Evolutionary conservation across 2,888 invertebrate genomes (phyloP).

Genomic region (Petrophora chlorosata): DNA sequence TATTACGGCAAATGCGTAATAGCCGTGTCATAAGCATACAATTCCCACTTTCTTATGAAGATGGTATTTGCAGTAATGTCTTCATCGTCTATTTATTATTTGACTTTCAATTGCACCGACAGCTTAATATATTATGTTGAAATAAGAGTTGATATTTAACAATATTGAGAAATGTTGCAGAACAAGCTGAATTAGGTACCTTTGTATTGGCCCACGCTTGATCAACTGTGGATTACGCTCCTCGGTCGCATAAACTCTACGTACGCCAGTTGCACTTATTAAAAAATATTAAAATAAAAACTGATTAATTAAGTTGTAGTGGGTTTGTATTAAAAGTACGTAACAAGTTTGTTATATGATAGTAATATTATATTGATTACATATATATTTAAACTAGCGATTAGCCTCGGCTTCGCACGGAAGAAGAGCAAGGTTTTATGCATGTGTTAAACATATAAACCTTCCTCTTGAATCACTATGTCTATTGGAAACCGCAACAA

Average conservation of each 20-base stretch:
- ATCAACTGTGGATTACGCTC: conserved; percentile 15
- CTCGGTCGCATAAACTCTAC: not conserved
- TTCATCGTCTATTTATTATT: conserved; percentile 25
- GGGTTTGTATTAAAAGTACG: too few species aligned
- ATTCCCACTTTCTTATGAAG: conserved; percentile 58
- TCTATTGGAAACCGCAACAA: too few species aligned
- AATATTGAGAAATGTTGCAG: conserved; percentile 26
- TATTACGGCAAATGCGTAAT: conserved; percentile 75
- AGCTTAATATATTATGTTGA: conserved; percentile 25
- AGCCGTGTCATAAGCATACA: conserved; percentile 67
- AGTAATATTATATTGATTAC: too few species aligned
- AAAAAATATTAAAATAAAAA: too few species aligned
- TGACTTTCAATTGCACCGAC: conserved; percentile 36
- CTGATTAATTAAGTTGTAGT: too few species aligned
- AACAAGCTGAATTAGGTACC: conserved; percentile 11
- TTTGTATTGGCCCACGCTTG: conserved; percentile 16
- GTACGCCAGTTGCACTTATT: too few species aligned
- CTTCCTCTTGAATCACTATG: too few species aligned
- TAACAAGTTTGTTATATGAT: too few species aligned
- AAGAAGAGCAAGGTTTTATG: too few species aligned
- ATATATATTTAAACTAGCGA: too few species aligned
- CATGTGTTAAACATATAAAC: too few species aligned
- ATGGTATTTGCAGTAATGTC: conserved; percentile 48
- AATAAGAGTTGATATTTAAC: conserved; percentile 31
- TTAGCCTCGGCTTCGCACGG: too few species aligned